Conservation (phyloP, 2,797 vertebrate species). For the Amblyraja radiata region DNA sequence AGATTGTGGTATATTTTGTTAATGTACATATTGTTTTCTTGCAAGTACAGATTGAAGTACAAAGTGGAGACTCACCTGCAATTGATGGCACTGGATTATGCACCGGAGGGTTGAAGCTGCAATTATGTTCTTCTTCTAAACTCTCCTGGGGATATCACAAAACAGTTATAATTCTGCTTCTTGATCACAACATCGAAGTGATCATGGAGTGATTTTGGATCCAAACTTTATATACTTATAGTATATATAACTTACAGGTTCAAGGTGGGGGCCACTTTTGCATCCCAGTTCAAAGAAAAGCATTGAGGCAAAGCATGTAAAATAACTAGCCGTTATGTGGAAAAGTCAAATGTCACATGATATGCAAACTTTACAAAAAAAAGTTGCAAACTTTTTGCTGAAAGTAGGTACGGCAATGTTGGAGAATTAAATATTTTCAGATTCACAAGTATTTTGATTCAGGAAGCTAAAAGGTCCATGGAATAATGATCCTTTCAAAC, state of each 20-base stretch:
- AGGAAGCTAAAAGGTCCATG: neutral
- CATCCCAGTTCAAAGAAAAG: no score
- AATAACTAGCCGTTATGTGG: neutral
- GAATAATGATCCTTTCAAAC: neutral
- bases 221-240: neutral
- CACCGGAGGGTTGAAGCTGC: constrained; percentile 35
- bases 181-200: neutral
- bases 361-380: neutral
- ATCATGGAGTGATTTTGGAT: neutral
- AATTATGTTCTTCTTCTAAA: constrained; percentile 48
- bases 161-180: no score
- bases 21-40: neutral
- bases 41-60: neutral
- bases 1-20: neutral
- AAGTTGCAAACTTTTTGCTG: neutral
- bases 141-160: constrained; percentile 48
- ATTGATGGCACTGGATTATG: constrained; percentile 52
- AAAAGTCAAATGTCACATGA: neutral
- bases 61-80: constrained; percentile 51
- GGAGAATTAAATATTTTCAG: neutral
- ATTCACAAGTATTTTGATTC: neutral
- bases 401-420: neutral
- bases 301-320: neutral
- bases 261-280: neutral
- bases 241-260: neutral